Evolutionary conservation across 2,888 invertebrate species (phyloP), one percentile per base, ranked within the genome.

Genomic region (Sarcophaga subvicina): DNA sequence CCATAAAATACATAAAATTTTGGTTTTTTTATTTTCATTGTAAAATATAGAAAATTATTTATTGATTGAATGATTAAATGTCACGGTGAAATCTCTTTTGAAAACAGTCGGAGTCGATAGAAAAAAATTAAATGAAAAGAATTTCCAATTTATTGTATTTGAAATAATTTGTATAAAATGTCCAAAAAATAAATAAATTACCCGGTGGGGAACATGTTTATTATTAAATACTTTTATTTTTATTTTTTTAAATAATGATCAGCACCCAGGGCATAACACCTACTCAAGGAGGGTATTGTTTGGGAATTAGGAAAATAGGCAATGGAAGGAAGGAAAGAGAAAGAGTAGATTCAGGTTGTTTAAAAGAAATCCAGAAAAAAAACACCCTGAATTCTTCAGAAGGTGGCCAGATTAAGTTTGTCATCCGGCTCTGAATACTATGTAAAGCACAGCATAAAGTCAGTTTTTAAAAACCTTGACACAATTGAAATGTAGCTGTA

Each of bases 1-100:
- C 60, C 25, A 72, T 67, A 11, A 75, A 72, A 37, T 72, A 25
- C 22, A 73, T 3, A 67, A 8, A 54, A 22, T 62, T 78, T 73
- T 17, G 83, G 25, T 4, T 63, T 79, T 62, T 78, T 67, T 49
- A 5, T 62, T 4, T 63, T 79, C 37, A 3, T 62, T 49, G 2
- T 62, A 8, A 78, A 12, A 1, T 27, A 20, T 54, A 8, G 47
- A 25, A 59, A 59, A 77, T 77, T 80, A 69, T 75, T 69, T 27
- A 62, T 62, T 75, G 59, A 72, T 37, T 47, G 59, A 2, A 27
- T 71, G 27, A 59, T 2, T 71, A 59, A 71, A 70, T 70, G 22
- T 54, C 69, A 73, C 54, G 17, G 54, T 54, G 5, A 17, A 54
- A 54, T 54, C 54, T 54, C 12, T 54, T 54, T 4, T 54, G 54